These are phyloP conservation scores for Alexandromys fortis DNA, from an alignment of 2,113 vertebrate species.

Conservation along the genomic window DNA sequence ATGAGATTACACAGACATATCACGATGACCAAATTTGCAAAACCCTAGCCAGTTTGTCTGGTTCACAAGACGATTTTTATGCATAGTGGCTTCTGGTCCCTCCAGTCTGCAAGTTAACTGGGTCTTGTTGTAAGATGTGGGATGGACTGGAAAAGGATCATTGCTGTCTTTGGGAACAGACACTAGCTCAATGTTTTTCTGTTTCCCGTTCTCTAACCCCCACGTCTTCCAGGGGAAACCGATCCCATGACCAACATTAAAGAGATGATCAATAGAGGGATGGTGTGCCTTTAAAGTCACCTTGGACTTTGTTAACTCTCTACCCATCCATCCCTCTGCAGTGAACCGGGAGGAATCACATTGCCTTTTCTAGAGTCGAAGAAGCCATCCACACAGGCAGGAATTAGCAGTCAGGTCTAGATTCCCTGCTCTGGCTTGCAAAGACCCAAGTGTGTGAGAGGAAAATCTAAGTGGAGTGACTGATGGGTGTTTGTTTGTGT, in stretches of 20 bases:
- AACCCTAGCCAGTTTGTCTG: neutral
- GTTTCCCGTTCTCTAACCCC: neutral
- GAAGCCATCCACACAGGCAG: neutral
- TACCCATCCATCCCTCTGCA: neutral
- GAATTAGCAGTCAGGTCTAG: neutral
- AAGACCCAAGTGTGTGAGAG: neutral
- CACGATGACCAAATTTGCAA: neutral
- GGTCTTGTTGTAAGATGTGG: neutral
- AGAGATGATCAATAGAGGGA: neutral
- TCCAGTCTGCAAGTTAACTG: neutral
- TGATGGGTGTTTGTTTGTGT: constrained; percentile 20
- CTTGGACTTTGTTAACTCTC: neutral
- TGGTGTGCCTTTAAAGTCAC: neutral
- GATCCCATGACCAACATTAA: neutral
- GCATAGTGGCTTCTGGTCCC: neutral
- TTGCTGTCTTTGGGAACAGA: neutral
- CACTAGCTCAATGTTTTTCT: neutral
- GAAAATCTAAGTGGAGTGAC: constrained; percentile 6
- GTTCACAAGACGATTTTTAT: neutral
- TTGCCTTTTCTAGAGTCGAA: neutral
- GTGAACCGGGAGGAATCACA: neutral
- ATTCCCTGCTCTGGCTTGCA: neutral
- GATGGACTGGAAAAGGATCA: neutral
- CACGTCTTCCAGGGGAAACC: neutral
- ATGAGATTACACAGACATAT: neutral